phyloP scores from a whole-genome alignment of 2,797 vertebrate genomes.

The Merluccius polli region DNA sequence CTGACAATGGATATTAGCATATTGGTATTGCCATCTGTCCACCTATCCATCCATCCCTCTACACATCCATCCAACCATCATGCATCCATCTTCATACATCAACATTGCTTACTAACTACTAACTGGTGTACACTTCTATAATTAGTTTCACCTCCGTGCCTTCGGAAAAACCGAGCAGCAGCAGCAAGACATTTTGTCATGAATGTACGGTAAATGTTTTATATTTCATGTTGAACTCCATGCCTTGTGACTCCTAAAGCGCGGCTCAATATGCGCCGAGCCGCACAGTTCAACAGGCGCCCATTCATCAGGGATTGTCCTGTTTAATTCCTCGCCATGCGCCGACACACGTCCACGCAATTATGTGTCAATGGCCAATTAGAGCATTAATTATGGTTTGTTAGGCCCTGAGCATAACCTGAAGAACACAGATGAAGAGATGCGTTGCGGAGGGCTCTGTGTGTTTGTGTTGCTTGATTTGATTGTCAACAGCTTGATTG shows the following conservation, averaged over 20 bases:
- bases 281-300: slow-evolving; percentile 28
- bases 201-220: background rate
- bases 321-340: slow-evolving; percentile 50
- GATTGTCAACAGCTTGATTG: slow-evolving; percentile 33
- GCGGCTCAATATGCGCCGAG: slow-evolving; percentile 28
- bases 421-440: slow-evolving; percentile 35
- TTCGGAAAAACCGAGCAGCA: background rate
- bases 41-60: too few species aligned
- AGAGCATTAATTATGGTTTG: slow-evolving; percentile 54
- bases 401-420: slow-evolving; percentile 39
- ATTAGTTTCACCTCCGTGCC: slow-evolving; percentile 19
- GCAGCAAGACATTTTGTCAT: background rate
- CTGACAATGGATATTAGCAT: background rate
- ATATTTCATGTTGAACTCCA: slow-evolving; percentile 6
- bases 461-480: slow-evolving; percentile 26
- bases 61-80: too few species aligned
- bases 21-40: background rate
- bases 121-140: slow-evolving; percentile 22
- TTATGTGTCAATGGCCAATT: slow-evolving; percentile 63
- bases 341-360: slow-evolving; percentile 49
- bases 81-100: too few species aligned
- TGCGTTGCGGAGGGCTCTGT: slow-evolving; percentile 12
- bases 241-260: slow-evolving; percentile 26
- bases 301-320: slow-evolving; percentile 59
- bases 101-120: background rate